Evolutionary conservation across 2,888 invertebrate species (phyloP).

Genomic region (Caradrina kadenii): DNA sequence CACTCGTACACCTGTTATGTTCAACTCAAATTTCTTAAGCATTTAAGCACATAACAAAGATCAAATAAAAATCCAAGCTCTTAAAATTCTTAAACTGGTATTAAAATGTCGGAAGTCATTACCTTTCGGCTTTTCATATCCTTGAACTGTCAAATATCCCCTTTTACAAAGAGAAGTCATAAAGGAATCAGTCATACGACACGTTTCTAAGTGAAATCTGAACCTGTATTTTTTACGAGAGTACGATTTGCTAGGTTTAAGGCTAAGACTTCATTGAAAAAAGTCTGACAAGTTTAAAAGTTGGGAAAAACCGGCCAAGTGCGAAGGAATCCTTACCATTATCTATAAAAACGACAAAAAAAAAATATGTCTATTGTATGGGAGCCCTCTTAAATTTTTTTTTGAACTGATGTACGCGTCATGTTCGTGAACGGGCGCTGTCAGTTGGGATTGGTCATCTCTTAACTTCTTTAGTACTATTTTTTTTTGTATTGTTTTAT

Average conservation of each 20-base stretch:
- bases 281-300: too few relatives aligned
- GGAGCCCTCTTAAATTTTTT: too few relatives aligned
- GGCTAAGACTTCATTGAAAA: not conserved
- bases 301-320: too few relatives aligned
- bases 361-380: too few relatives aligned
- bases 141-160: not conserved
- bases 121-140: not conserved
- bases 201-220: conserved; percentile 5
- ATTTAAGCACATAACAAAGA: not conserved
- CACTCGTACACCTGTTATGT: not conserved
- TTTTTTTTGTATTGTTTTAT: too few relatives aligned
- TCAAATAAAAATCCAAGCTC: not conserved
- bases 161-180: conserved; percentile 12
- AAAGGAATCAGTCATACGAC: conserved; percentile 10
- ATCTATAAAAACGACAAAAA: too few relatives aligned
- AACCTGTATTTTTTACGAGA: not conserved
- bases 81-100: not conserved
- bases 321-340: too few relatives aligned
- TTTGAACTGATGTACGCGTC: too few relatives aligned
- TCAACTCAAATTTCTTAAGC: not conserved
- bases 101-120: conserved; percentile 31
- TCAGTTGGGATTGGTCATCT: too few relatives aligned
- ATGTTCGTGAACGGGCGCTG: too few relatives aligned
- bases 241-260: not conserved
- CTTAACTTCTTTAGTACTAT: too few relatives aligned